These are phyloP conservation scores for Rachycentron canadum DNA, from an alignment of 2,797 vertebrate species.

Conservation along the genomic window DNA sequence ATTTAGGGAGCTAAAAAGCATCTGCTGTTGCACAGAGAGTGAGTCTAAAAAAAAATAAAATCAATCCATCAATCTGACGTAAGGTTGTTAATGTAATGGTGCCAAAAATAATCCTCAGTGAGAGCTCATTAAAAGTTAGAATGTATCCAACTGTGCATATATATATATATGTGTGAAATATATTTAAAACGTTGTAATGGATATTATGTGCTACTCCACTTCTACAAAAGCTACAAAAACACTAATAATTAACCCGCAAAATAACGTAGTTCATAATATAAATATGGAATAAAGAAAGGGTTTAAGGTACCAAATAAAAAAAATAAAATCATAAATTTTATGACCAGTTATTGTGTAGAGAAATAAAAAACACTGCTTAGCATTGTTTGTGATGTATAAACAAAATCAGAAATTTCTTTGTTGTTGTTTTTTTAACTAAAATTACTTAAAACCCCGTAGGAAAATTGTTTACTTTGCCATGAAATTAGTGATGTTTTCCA, in stretches of 20 bases:
- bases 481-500: constrained; percentile 78
- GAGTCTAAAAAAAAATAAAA: not conserved
- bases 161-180: not conserved
- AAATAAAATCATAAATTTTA: not conserved
- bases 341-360: not conserved
- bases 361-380: not conserved
- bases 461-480: constrained; percentile 74
- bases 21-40: constrained; percentile 35
- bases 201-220: constrained; percentile 1
- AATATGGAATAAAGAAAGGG: not conserved
- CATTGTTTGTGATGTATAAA: not conserved
- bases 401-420: not conserved
- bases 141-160: constrained; percentile 28
- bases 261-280: not conserved
- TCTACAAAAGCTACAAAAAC: constrained; percentile 21
- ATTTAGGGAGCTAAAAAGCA: constrained; percentile 49
- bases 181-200: constrained; percentile 1
- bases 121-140: constrained; percentile 46
- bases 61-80: constrained; percentile 43
- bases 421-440: constrained; percentile 8
- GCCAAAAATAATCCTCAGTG: constrained; percentile 35
- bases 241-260: not conserved
- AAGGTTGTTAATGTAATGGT: constrained; percentile 48
- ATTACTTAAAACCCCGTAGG: constrained; percentile 45
- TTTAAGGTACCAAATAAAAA: not conserved